Evolutionary conservation across 2,797 vertebrate species (phyloP).

Genomic region (Naso thynnoides): DNA sequence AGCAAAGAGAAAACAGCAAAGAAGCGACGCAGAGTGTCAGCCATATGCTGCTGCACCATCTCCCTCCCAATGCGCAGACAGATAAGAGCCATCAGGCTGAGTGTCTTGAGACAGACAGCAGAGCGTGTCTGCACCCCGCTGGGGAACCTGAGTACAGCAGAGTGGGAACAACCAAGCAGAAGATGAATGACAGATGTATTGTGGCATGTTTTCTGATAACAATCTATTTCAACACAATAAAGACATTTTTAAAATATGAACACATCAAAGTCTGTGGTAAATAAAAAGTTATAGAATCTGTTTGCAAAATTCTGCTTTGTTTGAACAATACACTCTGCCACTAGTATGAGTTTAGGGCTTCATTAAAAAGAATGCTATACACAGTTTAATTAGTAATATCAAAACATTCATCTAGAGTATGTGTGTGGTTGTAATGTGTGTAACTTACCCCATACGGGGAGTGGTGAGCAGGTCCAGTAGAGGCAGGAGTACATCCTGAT

Average conservation of each 20-base stretch:
- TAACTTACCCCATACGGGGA: constrained; percentile 86
- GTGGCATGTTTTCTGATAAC: background rate
- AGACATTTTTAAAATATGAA: background rate
- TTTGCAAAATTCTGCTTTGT: background rate
- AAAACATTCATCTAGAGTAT: background rate
- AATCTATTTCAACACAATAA: constrained; percentile 18
- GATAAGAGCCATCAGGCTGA: constrained; percentile 95
- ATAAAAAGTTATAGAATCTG: background rate
- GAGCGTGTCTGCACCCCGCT: constrained; percentile 94
- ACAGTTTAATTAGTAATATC: background rate
- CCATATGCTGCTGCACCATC: constrained; percentile 98
- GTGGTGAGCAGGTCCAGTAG: constrained; percentile 95
- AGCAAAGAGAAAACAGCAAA: constrained; percentile 92
- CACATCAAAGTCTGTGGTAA: background rate
- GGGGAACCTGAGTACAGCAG: constrained; percentile 88
- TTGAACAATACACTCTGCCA: background rate
- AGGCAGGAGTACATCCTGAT: constrained; percentile 94
- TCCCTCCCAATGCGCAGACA: constrained; percentile 96
- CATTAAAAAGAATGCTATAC: too few relatives aligned
- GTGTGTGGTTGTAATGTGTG: background rate
- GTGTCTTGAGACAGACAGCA: constrained; percentile 93
- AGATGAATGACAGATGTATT: constrained; percentile 25
- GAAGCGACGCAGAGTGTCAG: constrained; percentile 90
- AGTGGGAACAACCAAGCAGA: constrained; percentile 33
- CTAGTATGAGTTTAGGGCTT: background rate